Percentiles rank a stretch among this genome's conserved stretches.
These are phyloP conservation scores for Eupithecia inturbata DNA, from an alignment of 2,888 invertebrate species.

Conservation along the genomic window DNA sequence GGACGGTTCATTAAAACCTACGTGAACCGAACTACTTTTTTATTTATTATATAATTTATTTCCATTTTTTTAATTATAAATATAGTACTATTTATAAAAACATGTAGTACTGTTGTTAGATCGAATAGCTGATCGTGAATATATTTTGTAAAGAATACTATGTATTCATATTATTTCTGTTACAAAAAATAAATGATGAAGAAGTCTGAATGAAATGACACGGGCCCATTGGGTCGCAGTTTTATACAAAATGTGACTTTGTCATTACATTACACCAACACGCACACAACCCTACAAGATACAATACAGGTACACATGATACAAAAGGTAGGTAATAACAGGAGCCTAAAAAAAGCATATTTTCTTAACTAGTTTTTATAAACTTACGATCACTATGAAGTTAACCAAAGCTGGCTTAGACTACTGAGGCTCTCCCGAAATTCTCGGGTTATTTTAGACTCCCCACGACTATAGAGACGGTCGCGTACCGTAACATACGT, in stretches of 20 bases:
- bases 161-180: slow-evolving; percentile 73
- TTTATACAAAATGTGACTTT: slow-evolving; percentile 65
- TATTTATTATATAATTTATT: slow-evolving; percentile 81
- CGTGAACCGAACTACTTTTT: slow-evolving; percentile 73
- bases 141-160: slow-evolving; percentile 68
- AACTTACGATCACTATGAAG: neutral
- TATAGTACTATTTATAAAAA: slow-evolving; percentile 79
- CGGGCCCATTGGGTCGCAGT: slow-evolving; percentile 61
- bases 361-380: neutral
- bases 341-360: neutral
- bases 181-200: slow-evolving; percentile 71
- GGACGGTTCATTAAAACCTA: slow-evolving; percentile 66
- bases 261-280: slow-evolving; percentile 63
- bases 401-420: neutral
- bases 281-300: slow-evolving; percentile 41
- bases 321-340: neutral
- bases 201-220: slow-evolving; percentile 75
- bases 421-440: neutral
- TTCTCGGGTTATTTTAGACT: neutral
- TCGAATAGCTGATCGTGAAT: slow-evolving; percentile 45
- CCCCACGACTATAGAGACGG: neutral
- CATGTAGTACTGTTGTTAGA: slow-evolving; percentile 65
- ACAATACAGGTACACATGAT: neutral
- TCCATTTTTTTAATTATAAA: slow-evolving; percentile 82
- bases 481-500: neutral